Evolutionary conservation across 2,888 invertebrate genomes (phyloP).

Genomic region (Sepiola atlantica): DNA sequence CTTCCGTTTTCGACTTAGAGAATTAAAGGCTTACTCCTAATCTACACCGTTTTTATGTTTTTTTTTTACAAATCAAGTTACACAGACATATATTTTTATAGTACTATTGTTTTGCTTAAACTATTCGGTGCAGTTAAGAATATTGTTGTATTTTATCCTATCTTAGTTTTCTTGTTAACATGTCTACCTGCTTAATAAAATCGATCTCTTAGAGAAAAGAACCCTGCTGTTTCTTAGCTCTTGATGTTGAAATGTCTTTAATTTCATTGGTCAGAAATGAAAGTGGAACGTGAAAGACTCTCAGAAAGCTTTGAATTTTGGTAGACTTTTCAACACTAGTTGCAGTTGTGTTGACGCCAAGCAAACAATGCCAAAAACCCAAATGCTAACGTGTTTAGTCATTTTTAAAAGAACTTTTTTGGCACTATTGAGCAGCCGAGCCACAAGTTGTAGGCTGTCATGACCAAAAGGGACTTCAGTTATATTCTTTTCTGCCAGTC

Average conservation of each 20-base stretch:
- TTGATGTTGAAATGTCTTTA: neutral
- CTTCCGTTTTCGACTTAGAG: no score
- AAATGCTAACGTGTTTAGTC: neutral
- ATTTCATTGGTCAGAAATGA: conserved; percentile 2
- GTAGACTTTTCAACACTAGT: conserved; percentile 11
- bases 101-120: no score
- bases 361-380: neutral
- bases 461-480: conserved; percentile 8
- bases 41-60: no score
- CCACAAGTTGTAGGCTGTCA: neutral
- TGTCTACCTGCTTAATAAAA: neutral
- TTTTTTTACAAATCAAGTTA: no score
- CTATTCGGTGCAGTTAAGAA: no score
- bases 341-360: conserved; percentile 32
- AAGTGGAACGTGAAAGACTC: neutral
- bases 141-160: no score
- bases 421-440: neutral
- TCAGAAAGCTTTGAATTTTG: conserved; percentile 22
- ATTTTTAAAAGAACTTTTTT: neutral
- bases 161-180: no score
- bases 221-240: neutral
- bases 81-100: no score
- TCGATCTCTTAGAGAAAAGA: neutral
- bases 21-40: no score
- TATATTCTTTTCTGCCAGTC: neutral